Evolutionary conservation across 2,797 vertebrate genomes (phyloP).

Genomic region (Periophthalmus magnuspinnatus): DNA sequence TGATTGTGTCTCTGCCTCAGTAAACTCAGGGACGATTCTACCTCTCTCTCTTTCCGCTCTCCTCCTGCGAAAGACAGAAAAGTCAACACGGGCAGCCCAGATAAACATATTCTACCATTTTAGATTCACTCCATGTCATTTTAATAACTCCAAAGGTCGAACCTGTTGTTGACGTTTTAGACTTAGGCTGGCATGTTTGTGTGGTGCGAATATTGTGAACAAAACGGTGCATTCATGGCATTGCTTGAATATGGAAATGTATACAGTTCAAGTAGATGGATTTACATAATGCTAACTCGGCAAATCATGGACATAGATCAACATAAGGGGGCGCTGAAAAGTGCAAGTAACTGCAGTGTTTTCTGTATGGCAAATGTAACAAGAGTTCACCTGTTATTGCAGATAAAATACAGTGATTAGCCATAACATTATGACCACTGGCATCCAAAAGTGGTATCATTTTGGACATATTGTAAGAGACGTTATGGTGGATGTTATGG

Average conservation of each 20-base stretch:
- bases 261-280: background rate
- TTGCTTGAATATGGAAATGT: constrained; percentile 3
- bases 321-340: constrained; percentile 1
- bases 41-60: constrained; percentile 1
- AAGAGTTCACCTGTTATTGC: background rate
- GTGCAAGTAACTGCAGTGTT: background rate
- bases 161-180: background rate
- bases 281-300: constrained; percentile 9
- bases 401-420: background rate
- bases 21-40: constrained; percentile 11
- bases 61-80: background rate
- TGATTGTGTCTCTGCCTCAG: constrained; percentile 1
- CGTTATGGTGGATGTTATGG: too few relatives aligned
- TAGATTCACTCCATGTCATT: constrained; percentile 7
- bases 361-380: background rate
- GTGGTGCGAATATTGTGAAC: background rate
- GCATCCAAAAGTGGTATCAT: too few relatives aligned
- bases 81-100: constrained; percentile 1
- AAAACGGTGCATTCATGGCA: background rate
- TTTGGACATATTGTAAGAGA: too few relatives aligned
- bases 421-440: too few relatives aligned
- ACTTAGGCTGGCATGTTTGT: background rate
- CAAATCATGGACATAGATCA: background rate
- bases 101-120: constrained; percentile 11
- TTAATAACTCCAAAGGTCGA: background rate